Conservation (phyloP, 2,888 invertebrate species). For the Dynastes hyllus region DNA sequence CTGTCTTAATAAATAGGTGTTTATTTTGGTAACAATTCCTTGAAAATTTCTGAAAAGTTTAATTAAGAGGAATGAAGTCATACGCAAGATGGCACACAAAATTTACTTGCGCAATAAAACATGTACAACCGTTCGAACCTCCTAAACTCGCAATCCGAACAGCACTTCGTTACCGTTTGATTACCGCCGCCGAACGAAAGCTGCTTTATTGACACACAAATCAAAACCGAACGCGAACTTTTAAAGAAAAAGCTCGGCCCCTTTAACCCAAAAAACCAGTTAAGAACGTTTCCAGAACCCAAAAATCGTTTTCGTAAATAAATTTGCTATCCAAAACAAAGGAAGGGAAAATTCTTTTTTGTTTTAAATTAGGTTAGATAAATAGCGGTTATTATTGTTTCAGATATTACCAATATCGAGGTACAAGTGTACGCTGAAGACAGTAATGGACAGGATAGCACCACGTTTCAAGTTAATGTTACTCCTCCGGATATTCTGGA, state of each 20-base stretch:
- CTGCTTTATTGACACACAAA: not conserved
- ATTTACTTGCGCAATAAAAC: not conserved
- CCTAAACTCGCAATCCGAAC: not conserved
- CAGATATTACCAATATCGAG: conserved; percentile 58
- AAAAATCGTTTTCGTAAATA: no score
- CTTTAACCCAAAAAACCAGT: not conserved
- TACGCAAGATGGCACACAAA: no score
- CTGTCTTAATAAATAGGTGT: no score
- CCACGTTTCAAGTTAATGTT: conserved; percentile 60
- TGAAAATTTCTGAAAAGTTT: no score
- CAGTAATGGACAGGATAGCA: conserved; percentile 57
- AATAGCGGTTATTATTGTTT: conserved; percentile 8
- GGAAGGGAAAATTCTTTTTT: no score
- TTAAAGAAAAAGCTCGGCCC: not conserved
- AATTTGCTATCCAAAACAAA: no score
- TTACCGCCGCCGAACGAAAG: not conserved
- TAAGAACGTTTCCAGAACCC: not conserved
- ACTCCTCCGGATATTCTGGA: conserved; percentile 59
- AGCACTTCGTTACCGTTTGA: not conserved
- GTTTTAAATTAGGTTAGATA: no score
- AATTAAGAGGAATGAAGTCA: no score
- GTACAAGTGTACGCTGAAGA: conserved; percentile 61
- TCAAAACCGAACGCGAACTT: conserved; percentile 7
- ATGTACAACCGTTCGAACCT: not conserved
- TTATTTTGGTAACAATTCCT: no score